Conservation (phyloP, 2,888 invertebrate genomes). For the Apeira syringaria region DNA sequence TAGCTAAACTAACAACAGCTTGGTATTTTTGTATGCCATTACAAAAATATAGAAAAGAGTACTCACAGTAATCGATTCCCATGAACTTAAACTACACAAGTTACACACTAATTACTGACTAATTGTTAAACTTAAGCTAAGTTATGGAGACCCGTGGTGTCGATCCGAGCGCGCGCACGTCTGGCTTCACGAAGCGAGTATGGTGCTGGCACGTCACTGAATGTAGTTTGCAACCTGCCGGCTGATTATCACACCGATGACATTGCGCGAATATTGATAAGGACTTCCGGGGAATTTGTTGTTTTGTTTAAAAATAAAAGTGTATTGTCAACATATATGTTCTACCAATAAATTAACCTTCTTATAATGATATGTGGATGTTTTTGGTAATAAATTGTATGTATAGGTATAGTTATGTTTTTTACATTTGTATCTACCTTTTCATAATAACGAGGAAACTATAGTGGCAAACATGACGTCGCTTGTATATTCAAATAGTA, state of each 20-base stretch:
- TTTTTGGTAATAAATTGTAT: too few species aligned
- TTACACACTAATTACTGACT: slow-evolving; percentile 36
- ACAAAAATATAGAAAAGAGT: slow-evolving; percentile 23
- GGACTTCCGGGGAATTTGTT: slow-evolving; percentile 10
- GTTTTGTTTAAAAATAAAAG: too few species aligned
- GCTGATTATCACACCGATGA: slow-evolving; percentile 51
- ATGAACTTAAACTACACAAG: slow-evolving; percentile 41
- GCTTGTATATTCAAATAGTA: too few species aligned
- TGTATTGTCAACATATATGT: too few species aligned
- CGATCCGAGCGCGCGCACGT: slow-evolving; percentile 57
- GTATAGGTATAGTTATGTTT: too few species aligned
- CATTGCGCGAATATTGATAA: slow-evolving; percentile 25
- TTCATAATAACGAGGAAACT: too few species aligned
- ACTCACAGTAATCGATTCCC: slow-evolving; percentile 55
- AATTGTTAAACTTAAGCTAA: slow-evolving; percentile 27
- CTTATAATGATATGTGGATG: too few species aligned
- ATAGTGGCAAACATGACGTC: too few species aligned
- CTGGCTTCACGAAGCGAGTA: slow-evolving; percentile 38
- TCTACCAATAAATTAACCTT: too few species aligned
- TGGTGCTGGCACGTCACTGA: slow-evolving; percentile 34
- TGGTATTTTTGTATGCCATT: too few species aligned
- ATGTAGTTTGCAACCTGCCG: slow-evolving; percentile 56
- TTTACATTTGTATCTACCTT: too few species aligned
- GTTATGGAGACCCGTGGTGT: slow-evolving; percentile 45
- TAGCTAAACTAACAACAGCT: too few species aligned